Percentiles rank a stretch among this genome's conserved stretches.
Conservation (phyloP, 2,888 invertebrate species). For the Ferdinandea cuprea region DNA sequence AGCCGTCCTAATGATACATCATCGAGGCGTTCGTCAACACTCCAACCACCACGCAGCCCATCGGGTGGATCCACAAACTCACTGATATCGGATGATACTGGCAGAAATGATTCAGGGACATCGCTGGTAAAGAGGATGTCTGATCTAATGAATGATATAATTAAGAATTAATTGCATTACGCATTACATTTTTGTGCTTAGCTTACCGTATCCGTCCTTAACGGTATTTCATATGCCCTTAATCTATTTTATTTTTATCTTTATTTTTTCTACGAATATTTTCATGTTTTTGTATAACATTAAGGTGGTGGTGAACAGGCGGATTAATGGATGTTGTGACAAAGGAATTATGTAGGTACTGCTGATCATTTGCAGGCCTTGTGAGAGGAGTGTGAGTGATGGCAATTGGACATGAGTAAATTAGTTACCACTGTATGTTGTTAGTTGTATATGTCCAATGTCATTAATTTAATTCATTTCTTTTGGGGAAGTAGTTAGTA, state of each 20-base stretch:
- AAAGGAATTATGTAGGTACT: conserved; percentile 31
- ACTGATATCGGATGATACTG: conserved; percentile 85
- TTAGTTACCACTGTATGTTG: too few relatives aligned
- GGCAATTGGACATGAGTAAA: conserved; percentile 13
- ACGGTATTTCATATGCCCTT: conserved; percentile 11
- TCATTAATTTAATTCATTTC: conserved; percentile 19
- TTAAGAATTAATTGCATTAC: conserved; percentile 79
- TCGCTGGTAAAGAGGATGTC: conserved; percentile 91
- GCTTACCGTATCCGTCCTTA: conserved; percentile 16
- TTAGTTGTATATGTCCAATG: conserved; percentile 4
- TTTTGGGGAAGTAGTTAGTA: not conserved
- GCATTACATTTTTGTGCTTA: conserved; percentile 8
- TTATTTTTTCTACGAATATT: conserved; percentile 20
- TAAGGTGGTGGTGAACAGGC: conserved; percentile 43
- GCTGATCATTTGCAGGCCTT: too few relatives aligned
- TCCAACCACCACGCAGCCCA: conserved; percentile 86
- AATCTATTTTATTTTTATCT: not conserved
- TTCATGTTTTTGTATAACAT: conserved; percentile 20
- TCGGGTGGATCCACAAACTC: conserved; percentile 89
- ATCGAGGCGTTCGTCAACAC: conserved; percentile 82
- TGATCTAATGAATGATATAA: conserved; percentile 85
- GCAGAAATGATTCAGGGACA: conserved; percentile 83
- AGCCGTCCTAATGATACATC: conserved; percentile 84
- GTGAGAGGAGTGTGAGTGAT: too few relatives aligned
- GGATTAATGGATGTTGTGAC: conserved; percentile 50